Evolutionary conservation across 2,113 vertebrate species (phyloP), one percentile per base, ranked within the genome.

Genomic region (Syngnathus scovelli): DNA sequence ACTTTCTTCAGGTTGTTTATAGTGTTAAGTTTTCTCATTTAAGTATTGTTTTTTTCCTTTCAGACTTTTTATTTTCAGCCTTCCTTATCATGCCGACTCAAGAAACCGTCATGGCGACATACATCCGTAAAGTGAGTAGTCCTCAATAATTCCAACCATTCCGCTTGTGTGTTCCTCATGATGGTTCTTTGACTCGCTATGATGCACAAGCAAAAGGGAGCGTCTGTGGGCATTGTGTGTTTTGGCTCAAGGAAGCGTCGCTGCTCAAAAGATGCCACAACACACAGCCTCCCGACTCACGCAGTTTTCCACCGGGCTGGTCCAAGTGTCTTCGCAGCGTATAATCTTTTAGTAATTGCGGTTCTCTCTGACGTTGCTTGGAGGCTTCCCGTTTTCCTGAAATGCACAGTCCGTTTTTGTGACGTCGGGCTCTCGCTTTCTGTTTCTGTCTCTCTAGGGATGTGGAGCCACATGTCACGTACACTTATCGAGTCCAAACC

Each of bases 401-500:
- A 69, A 44, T 56, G 33, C 8, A 0, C 23, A 13, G 21, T 43
- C 64, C 43, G 21, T 67, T 5, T 56, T 6, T 41, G 8, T 63
- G 2, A 38, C 61, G 38, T 65, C 48, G 73, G 11, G 21, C 61
- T 62, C 39, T 62, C 13, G 12, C 5, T 44, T 6, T 27, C 2
- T 43, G 21, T 37, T 38, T 46, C 3, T 76, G 37, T 78, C 16
- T 66, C 10, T 78, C 21, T 62, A 98, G 97, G 81, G 93, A 96
- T 46, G 85, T 99, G 39, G 79, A 73, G 19, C 80, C 82, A 4
- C 87, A 92, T 51, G 86, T 75, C 54, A 58, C 80, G 0, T 98
- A 96, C 86, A 93, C 90, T 0, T 99, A 99, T 84, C 89, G 91
- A 82, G 91, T 99, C 62, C 77, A 94, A 49, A 79, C 93, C 7